Evolutionary conservation across 2,888 invertebrate genomes (phyloP).

Genomic region (Hyposoter dolosus): DNA sequence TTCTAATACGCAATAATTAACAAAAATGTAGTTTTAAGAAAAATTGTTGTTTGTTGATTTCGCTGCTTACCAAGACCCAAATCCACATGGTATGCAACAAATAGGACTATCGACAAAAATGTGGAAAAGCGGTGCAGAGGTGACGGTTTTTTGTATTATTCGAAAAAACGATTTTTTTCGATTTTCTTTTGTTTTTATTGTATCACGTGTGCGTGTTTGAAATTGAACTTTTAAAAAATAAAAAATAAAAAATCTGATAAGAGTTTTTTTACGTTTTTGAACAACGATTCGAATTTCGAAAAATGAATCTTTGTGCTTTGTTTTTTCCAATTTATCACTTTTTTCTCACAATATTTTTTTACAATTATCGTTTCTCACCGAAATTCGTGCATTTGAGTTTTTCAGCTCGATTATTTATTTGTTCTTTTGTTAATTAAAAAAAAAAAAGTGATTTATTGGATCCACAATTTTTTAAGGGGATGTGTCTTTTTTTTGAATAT

Average conservation of each 20-base stretch:
- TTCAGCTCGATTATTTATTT: background rate
- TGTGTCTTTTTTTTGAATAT: background rate
- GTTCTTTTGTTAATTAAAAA: background rate
- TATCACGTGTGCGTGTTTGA: constrained; percentile 12
- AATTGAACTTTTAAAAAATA: background rate
- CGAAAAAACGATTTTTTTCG: constrained; percentile 8
- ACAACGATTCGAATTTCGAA: background rate
- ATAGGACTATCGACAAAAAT: constrained; percentile 84
- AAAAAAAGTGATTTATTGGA: background rate
- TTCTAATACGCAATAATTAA: constrained; percentile 28
- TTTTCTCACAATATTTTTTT: background rate
- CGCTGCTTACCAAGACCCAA: constrained; percentile 85
- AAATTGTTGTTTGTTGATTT: constrained; percentile 69
- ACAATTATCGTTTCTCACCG: background rate
- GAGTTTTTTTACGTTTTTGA: background rate
- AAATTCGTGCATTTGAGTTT: too few relatives aligned
- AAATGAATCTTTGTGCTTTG: background rate
- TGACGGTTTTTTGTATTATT: constrained; percentile 76
- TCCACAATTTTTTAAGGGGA: background rate
- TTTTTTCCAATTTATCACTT: background rate
- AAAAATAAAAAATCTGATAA: background rate
- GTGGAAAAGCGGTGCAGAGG: constrained; percentile 84
- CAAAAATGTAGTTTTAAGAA: constrained; percentile 37
- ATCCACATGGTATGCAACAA: constrained; percentile 85
- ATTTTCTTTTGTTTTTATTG: constrained; percentile 46